phyloP scores from a whole-genome alignment of 2,113 vertebrate species.

The Myotis lucifugus region DNA sequence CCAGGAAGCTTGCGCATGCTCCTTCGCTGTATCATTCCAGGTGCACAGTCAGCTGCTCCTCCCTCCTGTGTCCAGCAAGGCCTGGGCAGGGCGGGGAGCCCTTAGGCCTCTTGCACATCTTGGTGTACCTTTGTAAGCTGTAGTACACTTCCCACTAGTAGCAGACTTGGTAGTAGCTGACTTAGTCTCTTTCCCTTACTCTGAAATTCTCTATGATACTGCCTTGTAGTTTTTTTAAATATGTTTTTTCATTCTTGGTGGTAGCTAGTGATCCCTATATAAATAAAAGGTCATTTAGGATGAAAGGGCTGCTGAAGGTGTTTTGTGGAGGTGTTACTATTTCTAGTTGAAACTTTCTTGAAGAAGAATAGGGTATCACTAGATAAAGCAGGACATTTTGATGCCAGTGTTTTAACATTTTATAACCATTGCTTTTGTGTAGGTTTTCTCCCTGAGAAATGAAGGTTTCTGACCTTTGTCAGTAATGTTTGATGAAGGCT shows the following conservation, averaged over 20 bases:
- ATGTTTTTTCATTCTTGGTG: neutral
- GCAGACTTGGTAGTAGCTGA: neutral
- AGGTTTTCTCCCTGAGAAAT: constrained; percentile 27
- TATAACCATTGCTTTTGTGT: neutral
- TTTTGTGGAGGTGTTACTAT: neutral
- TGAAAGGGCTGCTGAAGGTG: neutral
- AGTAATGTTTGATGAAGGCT: constrained; percentile 36
- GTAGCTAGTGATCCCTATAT: neutral
- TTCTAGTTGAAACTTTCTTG: constrained; percentile 28
- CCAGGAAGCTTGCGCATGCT: neutral
- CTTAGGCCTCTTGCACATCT: neutral
- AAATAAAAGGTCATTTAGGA: constrained; percentile 41
- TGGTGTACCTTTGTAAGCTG: neutral
- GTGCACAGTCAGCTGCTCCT: neutral
- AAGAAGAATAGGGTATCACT: neutral
- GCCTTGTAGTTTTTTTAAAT: neutral
- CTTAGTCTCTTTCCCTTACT: neutral
- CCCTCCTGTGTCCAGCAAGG: neutral
- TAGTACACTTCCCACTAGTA: neutral
- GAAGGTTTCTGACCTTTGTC: constrained; percentile 47
- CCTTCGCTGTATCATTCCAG: neutral
- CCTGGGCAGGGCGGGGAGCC: neutral
- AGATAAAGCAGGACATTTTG: constrained; percentile 23
- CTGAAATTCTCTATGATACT: neutral
- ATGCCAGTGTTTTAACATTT: constrained; percentile 3